These are phyloP conservation scores for Hypanus sabinus DNA, from an alignment of 2,113 vertebrate species.

Conservation along the genomic window DNA sequence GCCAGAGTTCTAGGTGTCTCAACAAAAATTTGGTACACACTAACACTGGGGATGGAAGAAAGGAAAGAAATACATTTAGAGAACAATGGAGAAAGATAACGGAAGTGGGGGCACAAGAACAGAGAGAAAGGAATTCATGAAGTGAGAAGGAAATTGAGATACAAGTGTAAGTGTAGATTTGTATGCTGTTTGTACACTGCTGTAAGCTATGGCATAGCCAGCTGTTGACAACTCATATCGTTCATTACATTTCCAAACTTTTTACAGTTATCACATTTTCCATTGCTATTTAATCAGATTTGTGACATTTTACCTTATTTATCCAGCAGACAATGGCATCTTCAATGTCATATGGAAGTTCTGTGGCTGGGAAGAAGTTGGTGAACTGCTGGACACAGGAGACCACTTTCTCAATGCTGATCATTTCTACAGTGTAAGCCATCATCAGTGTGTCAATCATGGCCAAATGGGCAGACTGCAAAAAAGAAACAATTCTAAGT, in stretches of 20 bases:
- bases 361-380: conserved; percentile 67
- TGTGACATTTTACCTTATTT: conserved; percentile 73
- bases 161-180: neutral
- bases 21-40: neutral
- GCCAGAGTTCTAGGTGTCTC: neutral
- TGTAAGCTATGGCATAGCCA: no score
- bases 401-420: conserved; percentile 83
- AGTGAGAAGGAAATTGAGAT: neutral
- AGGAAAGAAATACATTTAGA: neutral
- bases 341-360: conserved; percentile 84
- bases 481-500: conserved; percentile 31
- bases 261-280: neutral
- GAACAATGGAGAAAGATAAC: neutral
- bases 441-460: conserved; percentile 95
- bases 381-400: conserved; percentile 75
- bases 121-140: neutral
- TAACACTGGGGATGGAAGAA: neutral
- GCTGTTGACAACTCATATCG: neutral
- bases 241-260: neutral
- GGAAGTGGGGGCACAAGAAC: neutral
- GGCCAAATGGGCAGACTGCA: conserved; percentile 85
- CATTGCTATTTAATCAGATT: neutral
- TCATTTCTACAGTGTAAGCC: conserved; percentile 84
- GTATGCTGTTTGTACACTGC: no score
- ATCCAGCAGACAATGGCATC: conserved; percentile 89